Conservation (phyloP, 2,888 invertebrate species). For the Elgonia sp. region DNA sequence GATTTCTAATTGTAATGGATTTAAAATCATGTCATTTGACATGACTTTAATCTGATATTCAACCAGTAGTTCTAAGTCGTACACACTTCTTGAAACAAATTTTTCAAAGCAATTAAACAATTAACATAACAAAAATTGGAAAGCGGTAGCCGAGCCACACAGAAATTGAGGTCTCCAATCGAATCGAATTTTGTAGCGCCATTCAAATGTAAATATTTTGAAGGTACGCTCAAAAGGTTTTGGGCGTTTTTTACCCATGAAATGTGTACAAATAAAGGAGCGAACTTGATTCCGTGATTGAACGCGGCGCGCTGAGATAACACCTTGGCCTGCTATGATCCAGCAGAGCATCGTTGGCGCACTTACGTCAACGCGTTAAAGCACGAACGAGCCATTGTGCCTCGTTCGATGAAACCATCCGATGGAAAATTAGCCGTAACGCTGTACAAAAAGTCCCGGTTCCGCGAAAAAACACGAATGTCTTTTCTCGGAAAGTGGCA, state of each 20-base stretch:
- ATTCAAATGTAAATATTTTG: constrained; percentile 56
- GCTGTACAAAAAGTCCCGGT: constrained; percentile 49
- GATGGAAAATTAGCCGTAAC: constrained; percentile 69
- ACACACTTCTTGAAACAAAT: neutral
- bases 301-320: constrained; percentile 20
- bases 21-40: too few relatives aligned
- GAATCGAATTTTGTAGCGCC: constrained; percentile 33
- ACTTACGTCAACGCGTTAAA: constrained; percentile 46
- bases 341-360: constrained; percentile 37
- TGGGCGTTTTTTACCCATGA: neutral
- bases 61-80: neutral
- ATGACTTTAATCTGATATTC: too few relatives aligned
- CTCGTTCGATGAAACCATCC: constrained; percentile 70
- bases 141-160: neutral
- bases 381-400: constrained; percentile 59
- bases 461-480: constrained; percentile 65
- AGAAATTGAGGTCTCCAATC: neutral
- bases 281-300: constrained; percentile 47
- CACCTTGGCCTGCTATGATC: neutral
- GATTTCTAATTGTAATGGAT: too few relatives aligned
- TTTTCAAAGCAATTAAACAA: neutral
- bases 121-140: neutral
- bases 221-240: constrained; percentile 31
- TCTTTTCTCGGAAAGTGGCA: constrained; percentile 66
- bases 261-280: constrained; percentile 36